These are phyloP conservation scores for Microtus ochrogaster DNA, from an alignment of 2,113 vertebrate genomes.

Conservation along the genomic window DNA sequence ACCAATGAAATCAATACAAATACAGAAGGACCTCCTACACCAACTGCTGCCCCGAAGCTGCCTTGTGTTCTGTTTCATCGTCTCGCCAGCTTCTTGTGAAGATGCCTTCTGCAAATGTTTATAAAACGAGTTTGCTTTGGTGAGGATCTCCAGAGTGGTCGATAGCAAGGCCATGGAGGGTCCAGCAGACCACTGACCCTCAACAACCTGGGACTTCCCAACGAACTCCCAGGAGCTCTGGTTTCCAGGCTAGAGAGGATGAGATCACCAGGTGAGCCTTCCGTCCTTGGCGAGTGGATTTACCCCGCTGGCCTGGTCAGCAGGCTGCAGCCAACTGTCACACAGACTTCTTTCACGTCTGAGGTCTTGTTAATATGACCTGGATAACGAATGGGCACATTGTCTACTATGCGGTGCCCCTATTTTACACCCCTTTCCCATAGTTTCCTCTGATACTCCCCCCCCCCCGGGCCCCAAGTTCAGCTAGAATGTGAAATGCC, in stretches of 20 bases:
- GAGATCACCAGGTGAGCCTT: neutral
- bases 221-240: neutral
- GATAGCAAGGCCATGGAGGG: neutral
- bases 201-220: neutral
- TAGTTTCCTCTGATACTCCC: neutral
- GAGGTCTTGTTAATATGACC: neutral
- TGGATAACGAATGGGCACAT: too few relatives aligned
- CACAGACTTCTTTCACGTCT: neutral
- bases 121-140: rapidly evolving
- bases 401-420: neutral
- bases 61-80: neutral
- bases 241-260: neutral
- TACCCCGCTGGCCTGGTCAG: neutral
- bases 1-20: too few relatives aligned
- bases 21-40: too few relatives aligned
- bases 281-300: neutral
- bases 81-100: neutral
- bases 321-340: neutral
- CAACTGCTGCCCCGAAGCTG: neutral
- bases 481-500: neutral
- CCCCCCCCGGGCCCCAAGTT: neutral
- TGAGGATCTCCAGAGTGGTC: neutral
- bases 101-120: neutral
- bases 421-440: neutral
- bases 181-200: neutral